phyloP scores from a whole-genome alignment of 2,113 vertebrate genomes.

The Hymenochirus boettgeri region DNA sequence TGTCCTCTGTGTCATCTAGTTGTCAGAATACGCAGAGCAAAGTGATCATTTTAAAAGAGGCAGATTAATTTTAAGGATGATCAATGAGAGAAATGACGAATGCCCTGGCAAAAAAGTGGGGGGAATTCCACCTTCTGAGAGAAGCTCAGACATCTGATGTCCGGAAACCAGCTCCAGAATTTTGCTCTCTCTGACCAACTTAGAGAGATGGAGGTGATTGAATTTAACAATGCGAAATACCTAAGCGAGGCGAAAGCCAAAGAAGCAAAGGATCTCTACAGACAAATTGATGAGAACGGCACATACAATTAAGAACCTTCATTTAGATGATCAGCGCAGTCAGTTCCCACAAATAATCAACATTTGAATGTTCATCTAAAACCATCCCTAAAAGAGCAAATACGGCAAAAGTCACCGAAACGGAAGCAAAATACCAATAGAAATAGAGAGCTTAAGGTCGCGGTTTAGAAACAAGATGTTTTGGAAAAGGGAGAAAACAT shows the following conservation, averaged over 20 bases:
- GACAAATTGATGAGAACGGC: slow-evolving; percentile 61
- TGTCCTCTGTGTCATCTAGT: slow-evolving; percentile 60
- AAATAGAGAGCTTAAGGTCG: slow-evolving; percentile 48
- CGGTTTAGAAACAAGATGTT: slow-evolving; percentile 60
- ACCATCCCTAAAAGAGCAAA: slow-evolving; percentile 71
- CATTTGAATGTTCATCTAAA: slow-evolving; percentile 65
- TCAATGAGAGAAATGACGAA: slow-evolving; percentile 62
- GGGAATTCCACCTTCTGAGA: slow-evolving; percentile 60
- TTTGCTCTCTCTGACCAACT: slow-evolving; percentile 61
- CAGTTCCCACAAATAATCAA: slow-evolving; percentile 52
- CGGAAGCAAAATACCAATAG: slow-evolving; percentile 49
- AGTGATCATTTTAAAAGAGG: slow-evolving; percentile 61
- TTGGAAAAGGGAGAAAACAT: slow-evolving; percentile 55
- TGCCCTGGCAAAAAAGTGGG: slow-evolving; percentile 65
- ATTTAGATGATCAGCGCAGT: slow-evolving; percentile 64
- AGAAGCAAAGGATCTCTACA: slow-evolving; percentile 63
- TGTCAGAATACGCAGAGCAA: slow-evolving; percentile 75
- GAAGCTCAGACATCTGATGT: slow-evolving; percentile 72
- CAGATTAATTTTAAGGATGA: slow-evolving; percentile 73
- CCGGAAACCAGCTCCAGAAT: slow-evolving; percentile 62
- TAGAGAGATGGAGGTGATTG: slow-evolving; percentile 54
- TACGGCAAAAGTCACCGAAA: slow-evolving; percentile 63
- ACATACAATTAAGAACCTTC: slow-evolving; percentile 65
- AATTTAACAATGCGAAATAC: slow-evolving; percentile 55
- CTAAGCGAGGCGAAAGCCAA: slow-evolving; percentile 59